Conservation (phyloP, 2,888 invertebrate species). For the Drosophila yooni region DNA sequence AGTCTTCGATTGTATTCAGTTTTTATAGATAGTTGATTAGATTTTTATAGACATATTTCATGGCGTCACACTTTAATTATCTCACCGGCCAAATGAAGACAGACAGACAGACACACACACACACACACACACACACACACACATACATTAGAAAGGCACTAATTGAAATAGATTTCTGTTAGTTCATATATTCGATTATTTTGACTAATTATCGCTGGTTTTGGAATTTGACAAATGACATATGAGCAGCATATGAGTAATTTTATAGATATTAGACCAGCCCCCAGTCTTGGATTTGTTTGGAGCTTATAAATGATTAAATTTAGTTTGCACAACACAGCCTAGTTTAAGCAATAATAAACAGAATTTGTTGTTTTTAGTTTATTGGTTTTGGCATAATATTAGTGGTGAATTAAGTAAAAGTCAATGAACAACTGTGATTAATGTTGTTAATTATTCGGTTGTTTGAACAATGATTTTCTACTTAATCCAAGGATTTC, state of each 20-base stretch:
- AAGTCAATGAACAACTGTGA: neutral
- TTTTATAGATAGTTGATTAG: constrained; percentile 75
- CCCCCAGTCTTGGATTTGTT: constrained; percentile 12
- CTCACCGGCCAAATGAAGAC: constrained; percentile 39
- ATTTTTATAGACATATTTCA: constrained; percentile 79
- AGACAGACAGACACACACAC: constrained; percentile 1
- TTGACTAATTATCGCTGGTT: constrained; percentile 41
- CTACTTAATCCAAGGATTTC: neutral
- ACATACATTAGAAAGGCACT: constrained; percentile 9
- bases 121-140: neutral
- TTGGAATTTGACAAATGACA: neutral
- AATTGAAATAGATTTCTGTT: constrained; percentile 55
- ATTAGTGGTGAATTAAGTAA: neutral
- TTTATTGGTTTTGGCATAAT: neutral
- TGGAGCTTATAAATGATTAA: neutral
- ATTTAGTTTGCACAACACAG: neutral
- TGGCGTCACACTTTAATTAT: constrained; percentile 61
- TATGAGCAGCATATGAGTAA: constrained; percentile 8
- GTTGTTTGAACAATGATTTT: neutral
- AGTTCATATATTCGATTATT: constrained; percentile 73
- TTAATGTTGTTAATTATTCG: neutral
- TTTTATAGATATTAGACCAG: constrained; percentile 18
- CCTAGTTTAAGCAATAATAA: neutral
- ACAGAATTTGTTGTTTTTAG: neutral
- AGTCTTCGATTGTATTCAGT: neutral